Evolutionary conservation across 2,113 vertebrate species (phyloP).

Genomic region (Toxotes jaculatrix): DNA sequence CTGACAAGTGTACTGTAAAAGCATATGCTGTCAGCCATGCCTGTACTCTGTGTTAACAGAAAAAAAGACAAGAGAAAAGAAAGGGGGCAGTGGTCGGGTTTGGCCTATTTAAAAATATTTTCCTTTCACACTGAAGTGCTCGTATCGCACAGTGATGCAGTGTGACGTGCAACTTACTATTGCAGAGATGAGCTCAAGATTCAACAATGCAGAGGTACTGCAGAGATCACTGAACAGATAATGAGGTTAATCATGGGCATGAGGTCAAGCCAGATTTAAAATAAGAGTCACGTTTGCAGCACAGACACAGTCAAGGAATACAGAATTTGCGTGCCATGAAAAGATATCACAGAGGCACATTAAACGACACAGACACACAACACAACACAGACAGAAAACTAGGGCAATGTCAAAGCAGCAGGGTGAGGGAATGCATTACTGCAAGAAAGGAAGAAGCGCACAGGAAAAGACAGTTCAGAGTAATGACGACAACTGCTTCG

Average conservation of each 20-base stretch:
- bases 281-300: conserved; percentile 1
- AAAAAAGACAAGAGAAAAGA: conserved; percentile 14
- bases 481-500: conserved; percentile 24
- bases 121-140: conserved; percentile 7
- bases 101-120: conserved; percentile 58
- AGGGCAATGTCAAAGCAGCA: conserved; percentile 65
- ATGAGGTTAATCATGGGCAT: conserved; percentile 49
- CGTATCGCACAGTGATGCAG: conserved; percentile 5
- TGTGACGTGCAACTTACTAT: conserved; percentile 14
- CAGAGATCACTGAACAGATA: conserved; percentile 44
- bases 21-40: neutral
- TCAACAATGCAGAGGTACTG: conserved; percentile 28
- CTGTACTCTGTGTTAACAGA: conserved; percentile 1
- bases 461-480: conserved; percentile 3
- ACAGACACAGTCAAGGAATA: conserved; percentile 29
- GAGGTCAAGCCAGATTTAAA: conserved; percentile 15
- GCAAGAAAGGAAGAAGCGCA: conserved; percentile 28
- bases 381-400: conserved; percentile 61
- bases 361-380: conserved; percentile 43
- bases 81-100: conserved; percentile 38
- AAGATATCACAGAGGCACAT: conserved; percentile 44
- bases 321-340: conserved; percentile 47
- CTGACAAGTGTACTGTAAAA: neutral
- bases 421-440: conserved; percentile 28
- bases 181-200: neutral